phyloP scores from a whole-genome alignment of 2,797 vertebrate species.

The Masticophis lateralis region DNA sequence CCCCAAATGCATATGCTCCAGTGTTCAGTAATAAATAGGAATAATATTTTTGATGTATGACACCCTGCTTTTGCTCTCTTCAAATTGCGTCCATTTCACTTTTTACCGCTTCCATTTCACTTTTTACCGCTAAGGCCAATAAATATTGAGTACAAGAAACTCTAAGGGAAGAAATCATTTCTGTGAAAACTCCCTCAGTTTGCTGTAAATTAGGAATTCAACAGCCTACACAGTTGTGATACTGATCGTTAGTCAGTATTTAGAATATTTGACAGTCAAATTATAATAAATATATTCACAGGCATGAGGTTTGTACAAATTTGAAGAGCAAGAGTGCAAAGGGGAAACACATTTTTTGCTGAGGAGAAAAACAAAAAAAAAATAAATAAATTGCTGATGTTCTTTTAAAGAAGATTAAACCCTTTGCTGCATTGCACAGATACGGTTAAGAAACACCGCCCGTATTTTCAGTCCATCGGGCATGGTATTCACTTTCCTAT shows the following conservation, averaged over 20 bases:
- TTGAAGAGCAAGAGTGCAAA: background rate
- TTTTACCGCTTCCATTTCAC: background rate
- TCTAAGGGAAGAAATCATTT: background rate
- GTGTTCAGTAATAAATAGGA: background rate
- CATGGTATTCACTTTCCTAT: background rate
- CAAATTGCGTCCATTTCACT: background rate
- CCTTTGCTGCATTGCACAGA: background rate
- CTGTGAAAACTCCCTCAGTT: background rate
- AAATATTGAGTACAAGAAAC: background rate
- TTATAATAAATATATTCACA: background rate
- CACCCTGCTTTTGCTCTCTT: background rate
- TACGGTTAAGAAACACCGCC: background rate
- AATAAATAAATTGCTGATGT: background rate
- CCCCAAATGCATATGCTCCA: background rate
- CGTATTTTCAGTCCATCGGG: background rate
- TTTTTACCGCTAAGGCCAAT: background rate
- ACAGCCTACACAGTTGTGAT: no score
- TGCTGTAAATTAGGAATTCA: background rate
- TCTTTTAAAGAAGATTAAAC: background rate
- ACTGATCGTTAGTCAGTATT: background rate
- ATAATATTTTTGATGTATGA: background rate
- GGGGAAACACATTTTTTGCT: background rate
- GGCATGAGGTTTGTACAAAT: background rate
- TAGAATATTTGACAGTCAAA: background rate
- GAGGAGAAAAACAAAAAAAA: background rate